Conservation (phyloP, 1,140 invertebrate species). For the Holcopasites calliopsidis region DNA sequence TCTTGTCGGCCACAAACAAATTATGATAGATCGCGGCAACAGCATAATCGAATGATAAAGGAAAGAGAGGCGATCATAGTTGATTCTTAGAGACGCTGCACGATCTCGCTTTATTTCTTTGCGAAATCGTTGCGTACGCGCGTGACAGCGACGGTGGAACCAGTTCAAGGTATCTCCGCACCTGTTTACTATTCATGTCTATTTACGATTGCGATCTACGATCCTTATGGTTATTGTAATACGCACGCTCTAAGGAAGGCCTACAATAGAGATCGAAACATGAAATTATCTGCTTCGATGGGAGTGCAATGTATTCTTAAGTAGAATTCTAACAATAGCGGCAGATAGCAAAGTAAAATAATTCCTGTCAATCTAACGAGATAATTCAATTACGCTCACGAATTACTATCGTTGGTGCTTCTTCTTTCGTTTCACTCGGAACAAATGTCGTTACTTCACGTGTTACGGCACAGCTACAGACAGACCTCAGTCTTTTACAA, state of each 20-base stretch:
- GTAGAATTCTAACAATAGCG: slow-evolving; percentile 18
- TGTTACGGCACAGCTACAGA: too few relatives aligned
- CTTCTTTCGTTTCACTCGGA: too few relatives aligned
- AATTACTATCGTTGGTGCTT: too few relatives aligned
- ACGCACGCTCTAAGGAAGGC: neutral
- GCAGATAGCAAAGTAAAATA: slow-evolving; percentile 3
- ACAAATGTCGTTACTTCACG: too few relatives aligned
- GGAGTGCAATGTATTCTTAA: neutral
- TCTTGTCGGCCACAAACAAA: neutral
- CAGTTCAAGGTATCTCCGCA: neutral
- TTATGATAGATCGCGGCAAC: neutral
- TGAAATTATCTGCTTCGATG: neutral
- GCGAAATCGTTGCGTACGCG: neutral
- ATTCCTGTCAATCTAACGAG: neutral
- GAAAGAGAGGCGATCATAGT: neutral
- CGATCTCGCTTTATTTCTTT: neutral
- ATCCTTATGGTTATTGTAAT: neutral
- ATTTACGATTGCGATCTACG: neutral
- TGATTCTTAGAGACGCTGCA: neutral
- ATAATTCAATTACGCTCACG: neutral
- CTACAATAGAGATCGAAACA: neutral
- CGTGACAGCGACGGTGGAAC: too few relatives aligned
- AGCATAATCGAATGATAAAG: neutral
- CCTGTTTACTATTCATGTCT: neutral
- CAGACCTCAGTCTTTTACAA: too few relatives aligned